Conservation (phyloP, 2,888 invertebrate species). For the Amphimallon solstitiale region DNA sequence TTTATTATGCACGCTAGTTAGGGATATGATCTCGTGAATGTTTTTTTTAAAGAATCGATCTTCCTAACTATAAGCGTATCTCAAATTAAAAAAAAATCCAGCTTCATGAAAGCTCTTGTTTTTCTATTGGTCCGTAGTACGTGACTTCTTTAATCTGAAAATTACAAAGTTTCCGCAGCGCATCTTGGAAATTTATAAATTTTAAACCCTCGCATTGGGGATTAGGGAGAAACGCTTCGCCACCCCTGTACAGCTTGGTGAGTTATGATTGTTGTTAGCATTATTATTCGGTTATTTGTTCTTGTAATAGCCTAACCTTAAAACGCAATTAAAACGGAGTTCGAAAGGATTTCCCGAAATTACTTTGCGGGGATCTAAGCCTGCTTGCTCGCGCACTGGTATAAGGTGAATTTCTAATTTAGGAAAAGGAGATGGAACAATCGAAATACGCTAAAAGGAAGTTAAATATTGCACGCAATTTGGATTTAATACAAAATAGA, state of each 20-base stretch:
- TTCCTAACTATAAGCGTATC: no score
- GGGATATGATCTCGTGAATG: no score
- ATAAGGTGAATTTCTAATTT: not conserved
- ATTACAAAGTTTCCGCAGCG: conserved; percentile 1
- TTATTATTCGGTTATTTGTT: conserved; percentile 23
- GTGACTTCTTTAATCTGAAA: conserved; percentile 8
- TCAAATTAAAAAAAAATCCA: not conserved
- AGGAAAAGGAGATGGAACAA: not conserved
- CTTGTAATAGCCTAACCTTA: conserved; percentile 5
- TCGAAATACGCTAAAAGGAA: no score
- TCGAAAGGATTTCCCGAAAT: conserved; percentile 12
- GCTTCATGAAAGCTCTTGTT: not conserved
- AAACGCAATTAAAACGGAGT: conserved; percentile 18
- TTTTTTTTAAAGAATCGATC: no score
- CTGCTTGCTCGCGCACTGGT: not conserved
- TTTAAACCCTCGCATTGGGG: conserved; percentile 10
- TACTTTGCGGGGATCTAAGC: not conserved
- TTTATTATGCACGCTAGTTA: no score
- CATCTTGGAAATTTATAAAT: conserved; percentile 6
- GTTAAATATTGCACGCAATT: no score
- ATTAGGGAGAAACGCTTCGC: not conserved
- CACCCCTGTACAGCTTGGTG: not conserved
- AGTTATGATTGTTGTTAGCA: conserved; percentile 19
- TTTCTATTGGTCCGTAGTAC: not conserved
- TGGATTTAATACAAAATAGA: no score